phyloP scores from a whole-genome alignment of 1,140 invertebrate species.

The Formica selysi region DNA sequence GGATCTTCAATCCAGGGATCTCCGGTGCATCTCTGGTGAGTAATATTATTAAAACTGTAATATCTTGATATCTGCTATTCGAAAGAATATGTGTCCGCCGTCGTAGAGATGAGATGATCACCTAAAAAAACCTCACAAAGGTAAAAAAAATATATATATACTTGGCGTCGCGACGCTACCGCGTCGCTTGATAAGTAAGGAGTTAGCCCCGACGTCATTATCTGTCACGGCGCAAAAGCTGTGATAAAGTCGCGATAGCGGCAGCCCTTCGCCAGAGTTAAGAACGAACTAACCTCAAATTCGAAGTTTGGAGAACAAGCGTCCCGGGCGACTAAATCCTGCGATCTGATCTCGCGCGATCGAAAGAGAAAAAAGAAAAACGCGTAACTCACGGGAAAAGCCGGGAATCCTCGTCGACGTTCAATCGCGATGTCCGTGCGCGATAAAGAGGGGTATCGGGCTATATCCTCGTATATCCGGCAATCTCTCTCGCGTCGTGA shows the following conservation, averaged over 20 bases:
- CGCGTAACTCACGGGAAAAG: conserved; percentile 21
- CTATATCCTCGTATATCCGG: neutral
- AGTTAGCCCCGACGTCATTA: neutral
- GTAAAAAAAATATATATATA: too few relatives aligned
- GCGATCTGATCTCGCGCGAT: conserved; percentile 25
- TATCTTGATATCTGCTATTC: neutral
- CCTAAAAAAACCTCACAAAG: too few relatives aligned
- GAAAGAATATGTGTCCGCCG: neutral
- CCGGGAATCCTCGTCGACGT: conserved; percentile 17
- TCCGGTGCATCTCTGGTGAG: neutral
- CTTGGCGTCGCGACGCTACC: too few relatives aligned
- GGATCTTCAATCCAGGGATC: too few relatives aligned
- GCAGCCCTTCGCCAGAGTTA: neutral
- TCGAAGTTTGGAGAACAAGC: conserved; percentile 2
- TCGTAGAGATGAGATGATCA: neutral
- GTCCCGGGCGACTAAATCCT: neutral
- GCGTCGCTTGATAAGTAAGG: neutral
- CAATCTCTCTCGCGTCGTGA: neutral
- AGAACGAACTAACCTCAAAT: neutral
- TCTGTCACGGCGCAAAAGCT: neutral
- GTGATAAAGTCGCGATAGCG: neutral
- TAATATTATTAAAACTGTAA: neutral
- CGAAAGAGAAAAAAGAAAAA: neutral
- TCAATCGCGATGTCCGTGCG: conserved; percentile 54
- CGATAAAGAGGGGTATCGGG: conserved; percentile 12